Base-by-base conservation (phyloP, 2,888 invertebrate genomes). In the Oscheius myriophilus region DNA sequence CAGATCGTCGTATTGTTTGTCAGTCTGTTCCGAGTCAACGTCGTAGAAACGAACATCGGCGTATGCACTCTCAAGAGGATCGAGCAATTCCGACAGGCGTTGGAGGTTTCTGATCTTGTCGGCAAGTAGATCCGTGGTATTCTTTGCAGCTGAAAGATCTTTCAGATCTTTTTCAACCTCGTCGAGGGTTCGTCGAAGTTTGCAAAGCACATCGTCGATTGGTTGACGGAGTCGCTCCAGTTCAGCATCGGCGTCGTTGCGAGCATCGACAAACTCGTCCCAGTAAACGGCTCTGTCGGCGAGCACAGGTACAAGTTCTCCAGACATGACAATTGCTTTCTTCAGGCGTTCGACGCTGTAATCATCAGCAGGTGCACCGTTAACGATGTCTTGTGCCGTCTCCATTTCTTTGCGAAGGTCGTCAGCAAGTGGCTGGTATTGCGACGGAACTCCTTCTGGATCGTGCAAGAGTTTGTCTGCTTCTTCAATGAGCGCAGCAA, bases 41-140 rank as follows among this genome's bases (percentile, higher is more conserved):
- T 83, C 80, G 64, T 79, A 70, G 75, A 82, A 82, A 61, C 82
- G 79, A 23, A 81, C 80, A 61, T 81, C 80, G 18, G 78, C 74
- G 62, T 81, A 77, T 18, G 80, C 79, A 59, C 71, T 79, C 55
- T 77, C 83, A 42, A 81, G 75, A 58, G 81, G 81, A 63, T 82
- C 70, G 21, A 82, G 70, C 53, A 72, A 69, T 63, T 82, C 78
- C 33, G 78, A 78, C 42, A 82, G 72, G 25, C 71, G 69, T 69
- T 80, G 78, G 70, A 82, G 70, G 49, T 71, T 68, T 49, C 51
- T 53, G 43, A 73, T 72, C 46, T 69, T 73, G 41, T 63, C 71
- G 51, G 71, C 67, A 41, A 79, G 72, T 23, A 69, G 64, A 51
- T 68, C 58, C 33, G 75, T 49, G 12, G 72, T 69, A 49, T 70